Evolutionary conservation across 2,888 invertebrate species (phyloP), one percentile per base, ranked within the genome.

Genomic region (Corbicula japonica): DNA sequence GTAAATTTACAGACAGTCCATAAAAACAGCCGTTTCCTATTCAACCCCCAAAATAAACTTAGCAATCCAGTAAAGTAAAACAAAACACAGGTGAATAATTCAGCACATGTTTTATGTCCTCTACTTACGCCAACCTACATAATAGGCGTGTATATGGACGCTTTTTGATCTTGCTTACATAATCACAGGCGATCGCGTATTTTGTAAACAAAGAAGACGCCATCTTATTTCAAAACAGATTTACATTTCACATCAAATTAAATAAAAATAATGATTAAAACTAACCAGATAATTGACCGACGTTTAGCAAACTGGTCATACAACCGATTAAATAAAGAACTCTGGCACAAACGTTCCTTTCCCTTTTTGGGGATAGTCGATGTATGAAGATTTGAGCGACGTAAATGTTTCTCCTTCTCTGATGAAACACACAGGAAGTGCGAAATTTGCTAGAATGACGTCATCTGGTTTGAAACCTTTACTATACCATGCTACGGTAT

Each of bases 241-340:
- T n/a, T n/a, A n/a, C 12, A 18, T 58, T 8, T n/a, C 32, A 26
- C 21, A 32, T n/a, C 10, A 58, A 58, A 35, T 10, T 23, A 44
- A 38, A 28, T 12, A 41, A 1, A 44, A 38, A 62, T 26, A 62
- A 18, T 26, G 2, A 1, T 30, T 21, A 28, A n/a, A 3, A 61
- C 74, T 65, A 63, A 82, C 84, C 83, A 75, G 79, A 56, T 76
- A 84, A 79, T 80, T 79, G 76, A 72, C 80, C 80, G 73, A 76
- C 71, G 48, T 72, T 74, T 48, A 76, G 77, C 71, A 85, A 63
- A 80, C 80, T 84, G 70, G 81, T 85, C 83, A 83, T 85, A 79
- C 81, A 79, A 85, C 70, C 76, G 83, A 75, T 83, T 80, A 69
- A 69, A 54, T 23, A 30, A 34, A 74, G 56, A 48, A 60, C 62